Evolutionary conservation across 2,113 vertebrate genomes (phyloP).

Genomic region (Saguinus midas): DNA sequence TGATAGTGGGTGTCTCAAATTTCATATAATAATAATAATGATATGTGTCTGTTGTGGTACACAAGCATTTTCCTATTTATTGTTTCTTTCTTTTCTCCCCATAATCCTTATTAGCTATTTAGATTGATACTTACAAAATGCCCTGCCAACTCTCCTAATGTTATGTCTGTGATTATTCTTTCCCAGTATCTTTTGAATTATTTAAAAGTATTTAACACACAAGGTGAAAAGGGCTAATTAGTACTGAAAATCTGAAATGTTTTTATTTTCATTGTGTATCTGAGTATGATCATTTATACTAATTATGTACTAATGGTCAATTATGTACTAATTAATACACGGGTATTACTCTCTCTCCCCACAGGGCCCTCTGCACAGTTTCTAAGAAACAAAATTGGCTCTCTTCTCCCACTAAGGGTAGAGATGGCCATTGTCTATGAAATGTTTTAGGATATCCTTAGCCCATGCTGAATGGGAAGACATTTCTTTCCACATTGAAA

Average conservation of each 20-base stretch:
- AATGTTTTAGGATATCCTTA: conserved; percentile 23
- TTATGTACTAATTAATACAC: background rate
- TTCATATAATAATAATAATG: conserved; percentile 12
- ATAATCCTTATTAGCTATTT: conserved; percentile 37
- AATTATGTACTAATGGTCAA: too few species aligned
- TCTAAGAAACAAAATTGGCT: conserved; percentile 21
- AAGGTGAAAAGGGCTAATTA: conserved; percentile 14
- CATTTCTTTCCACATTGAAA: conserved; percentile 42
- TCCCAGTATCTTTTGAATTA: conserved; percentile 16
- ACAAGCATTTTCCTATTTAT: conserved; percentile 33
- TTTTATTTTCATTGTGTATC: conserved; percentile 39
- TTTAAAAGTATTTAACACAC: conserved; percentile 30
- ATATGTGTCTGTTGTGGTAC: background rate
- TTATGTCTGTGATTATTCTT: conserved; percentile 45
- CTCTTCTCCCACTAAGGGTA: background rate
- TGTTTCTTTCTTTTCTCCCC: conserved; percentile 36
- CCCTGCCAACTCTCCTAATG: background rate
- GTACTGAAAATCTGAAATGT: conserved; percentile 43
- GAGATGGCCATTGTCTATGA: background rate
- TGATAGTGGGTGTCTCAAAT: background rate
- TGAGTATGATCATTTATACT: background rate
- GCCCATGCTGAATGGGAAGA: background rate
- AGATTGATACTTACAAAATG: conserved; percentile 33
- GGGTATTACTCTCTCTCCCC: background rate
- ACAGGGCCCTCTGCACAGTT: background rate